A percentile compares a stretch with the other conserved stretches of the same genome.
These are phyloP conservation scores for Leucoptera coffeella DNA, from an alignment of 2,888 invertebrate genomes.

Conservation along the genomic window DNA sequence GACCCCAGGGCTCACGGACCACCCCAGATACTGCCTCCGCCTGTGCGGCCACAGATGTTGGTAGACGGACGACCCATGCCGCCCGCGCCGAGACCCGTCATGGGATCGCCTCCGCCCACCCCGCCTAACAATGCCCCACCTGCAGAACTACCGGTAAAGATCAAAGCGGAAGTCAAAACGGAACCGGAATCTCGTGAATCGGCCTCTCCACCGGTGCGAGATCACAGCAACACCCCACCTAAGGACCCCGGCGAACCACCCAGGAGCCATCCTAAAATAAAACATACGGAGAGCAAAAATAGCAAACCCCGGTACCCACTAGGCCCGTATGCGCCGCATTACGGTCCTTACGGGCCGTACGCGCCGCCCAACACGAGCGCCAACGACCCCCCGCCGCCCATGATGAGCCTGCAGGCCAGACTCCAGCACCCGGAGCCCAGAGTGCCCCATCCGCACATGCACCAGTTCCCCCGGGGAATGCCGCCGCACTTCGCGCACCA, in stretches of 20 bases:
- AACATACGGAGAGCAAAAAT: conserved; percentile 39
- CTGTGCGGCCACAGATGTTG: no score
- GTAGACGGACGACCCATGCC: no score
- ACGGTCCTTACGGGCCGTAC: conserved; percentile 38
- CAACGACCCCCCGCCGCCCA: conserved; percentile 4
- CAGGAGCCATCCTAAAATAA: conserved; percentile 36
- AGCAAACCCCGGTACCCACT: conserved; percentile 31
- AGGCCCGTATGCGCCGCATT: conserved; percentile 44
- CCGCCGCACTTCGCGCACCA: conserved; percentile 5
- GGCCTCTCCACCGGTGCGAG: conserved; percentile 19
- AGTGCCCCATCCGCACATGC: neutral
- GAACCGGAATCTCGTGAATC: conserved; percentile 25
- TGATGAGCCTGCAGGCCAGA: conserved; percentile 4
- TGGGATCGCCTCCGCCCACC: conserved; percentile 2
- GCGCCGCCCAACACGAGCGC: conserved; percentile 15
- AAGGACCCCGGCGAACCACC: conserved; percentile 15
- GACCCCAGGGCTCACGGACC: neutral
- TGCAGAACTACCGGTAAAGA: no score
- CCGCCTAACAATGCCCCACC: conserved; percentile 3
- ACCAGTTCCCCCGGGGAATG: neutral
- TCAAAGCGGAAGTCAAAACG: conserved; percentile 41
- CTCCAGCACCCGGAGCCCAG: neutral
- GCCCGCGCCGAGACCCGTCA: conserved; percentile 2
- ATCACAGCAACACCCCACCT: conserved; percentile 15
- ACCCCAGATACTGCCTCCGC: no score